Conservation (phyloP, 92 coral and sea anemone genomes). For the Porites lobata region DNA sequence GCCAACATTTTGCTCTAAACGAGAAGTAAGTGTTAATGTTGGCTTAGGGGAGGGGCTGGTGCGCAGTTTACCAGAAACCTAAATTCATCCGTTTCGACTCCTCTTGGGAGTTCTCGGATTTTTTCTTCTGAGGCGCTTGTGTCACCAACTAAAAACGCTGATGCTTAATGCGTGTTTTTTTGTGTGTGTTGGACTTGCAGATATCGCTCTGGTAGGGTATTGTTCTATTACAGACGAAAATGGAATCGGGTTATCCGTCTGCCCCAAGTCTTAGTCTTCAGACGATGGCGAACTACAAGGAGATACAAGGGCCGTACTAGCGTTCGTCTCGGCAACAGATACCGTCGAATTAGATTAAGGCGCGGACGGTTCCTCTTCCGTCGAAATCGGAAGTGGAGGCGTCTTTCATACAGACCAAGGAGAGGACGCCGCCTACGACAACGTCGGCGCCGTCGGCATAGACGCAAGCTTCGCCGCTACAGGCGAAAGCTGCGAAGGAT, state of each 20-base stretch:
- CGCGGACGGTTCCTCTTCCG: neutral
- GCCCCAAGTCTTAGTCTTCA: neutral
- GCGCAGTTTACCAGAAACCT: no score
- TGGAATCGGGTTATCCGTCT: neutral
- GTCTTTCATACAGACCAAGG: neutral
- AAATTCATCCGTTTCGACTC: no score
- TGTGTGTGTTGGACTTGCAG: neutral
- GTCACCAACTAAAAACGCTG: no score
- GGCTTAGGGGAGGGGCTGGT: no score
- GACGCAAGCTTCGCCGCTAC: constrained; percentile 34
- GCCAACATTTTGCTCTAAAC: no score
- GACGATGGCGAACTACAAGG: constrained; percentile 21
- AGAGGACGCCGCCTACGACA: neutral
- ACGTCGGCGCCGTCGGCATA: constrained; percentile 5
- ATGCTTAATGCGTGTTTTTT: neutral
- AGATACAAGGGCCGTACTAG: neutral
- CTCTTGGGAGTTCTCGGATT: no score
- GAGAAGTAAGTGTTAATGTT: no score
- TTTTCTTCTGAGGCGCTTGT: no score
- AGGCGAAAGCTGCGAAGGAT: constrained; percentile 20
- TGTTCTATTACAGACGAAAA: neutral
- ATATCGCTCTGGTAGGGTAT: neutral
- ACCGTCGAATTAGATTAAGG: neutral
- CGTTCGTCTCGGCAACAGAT: neutral
- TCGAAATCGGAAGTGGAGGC: constrained; percentile 14